Evolutionary conservation across 1,140 invertebrate species (phyloP), one percentile per base, ranked within the genome.

Genomic region (Halesus radiatus): DNA sequence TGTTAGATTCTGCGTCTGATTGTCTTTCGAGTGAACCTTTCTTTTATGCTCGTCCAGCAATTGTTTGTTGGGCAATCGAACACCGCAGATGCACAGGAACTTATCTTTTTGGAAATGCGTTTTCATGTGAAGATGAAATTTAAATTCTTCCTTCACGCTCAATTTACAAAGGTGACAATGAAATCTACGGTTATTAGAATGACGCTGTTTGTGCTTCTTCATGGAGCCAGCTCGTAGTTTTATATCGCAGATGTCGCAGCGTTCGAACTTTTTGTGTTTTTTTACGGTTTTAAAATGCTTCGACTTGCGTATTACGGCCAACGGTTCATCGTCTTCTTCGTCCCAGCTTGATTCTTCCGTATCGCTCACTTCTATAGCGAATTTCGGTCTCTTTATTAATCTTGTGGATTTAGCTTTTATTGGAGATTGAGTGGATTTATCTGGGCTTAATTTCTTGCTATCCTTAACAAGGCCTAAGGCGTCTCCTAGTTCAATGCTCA

Each of bases 41-140:
- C 18, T 37, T 23, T 50, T 76, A 20, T 76, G 75, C 23, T 76
- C 75, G 4, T 62, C 75, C 1, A 76, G 15, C 37, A 8, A 15
- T 5, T 62, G 58, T 66, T 64, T 8, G 1, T 58, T 45, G 0
- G 29, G 8, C 2, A 64, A 16, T 3, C 64, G 62, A 1, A 64
- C 56, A 13, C 75, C 75, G 75, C 75, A 76, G 3, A 50, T 45
- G 20, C 75, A 76, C 2, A 76, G 58, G 22, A 64, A 66, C 16
- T 50, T 15, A 23, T 76, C 75, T 1, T 66, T 66, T 76, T 76
- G n/a, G 16, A 76, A 76, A 52, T 76, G 75, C 3, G 15, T 20
- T 22, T 76, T 76, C 54, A 76, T 58, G 50, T 76, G 75, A 0
- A 50, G 6, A n/a, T 76, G 56, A 10, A 76, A 76, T 20, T 52